A percentile compares a stretch with the other conserved stretches of the same genome.
phyloP scores from a whole-genome alignment of 2,797 vertebrate species.

The Siniperca undulata region DNA sequence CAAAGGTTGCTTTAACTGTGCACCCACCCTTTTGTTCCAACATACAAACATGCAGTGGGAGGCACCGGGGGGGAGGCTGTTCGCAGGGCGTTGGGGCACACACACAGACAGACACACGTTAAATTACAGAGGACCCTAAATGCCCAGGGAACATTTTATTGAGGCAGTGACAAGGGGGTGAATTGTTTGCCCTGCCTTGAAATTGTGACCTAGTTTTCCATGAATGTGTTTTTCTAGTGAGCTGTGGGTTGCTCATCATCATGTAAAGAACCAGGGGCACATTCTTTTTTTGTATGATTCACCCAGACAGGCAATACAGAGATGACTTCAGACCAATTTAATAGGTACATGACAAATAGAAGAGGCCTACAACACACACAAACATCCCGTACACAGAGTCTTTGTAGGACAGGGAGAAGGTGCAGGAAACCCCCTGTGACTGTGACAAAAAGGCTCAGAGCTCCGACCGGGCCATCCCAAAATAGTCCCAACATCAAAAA shows the following conservation, averaged over 20 bases:
- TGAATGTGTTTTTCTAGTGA: slow-evolving; percentile 68
- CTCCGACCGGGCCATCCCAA: slow-evolving; percentile 41
- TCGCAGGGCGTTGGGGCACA: slow-evolving; percentile 44
- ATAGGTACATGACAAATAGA: slow-evolving; percentile 63
- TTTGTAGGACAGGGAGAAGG: slow-evolving; percentile 41
- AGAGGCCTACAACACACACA: slow-evolving; percentile 27
- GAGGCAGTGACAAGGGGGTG: slow-evolving; percentile 60
- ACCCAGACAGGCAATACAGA: slow-evolving; percentile 53
- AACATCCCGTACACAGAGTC: slow-evolving; percentile 28
- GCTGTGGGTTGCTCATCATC: slow-evolving; percentile 68
- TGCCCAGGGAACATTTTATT: slow-evolving; percentile 58
- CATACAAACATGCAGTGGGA: slow-evolving; percentile 74
- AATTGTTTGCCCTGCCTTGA: slow-evolving; percentile 70
- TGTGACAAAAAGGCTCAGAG: slow-evolving; percentile 47
- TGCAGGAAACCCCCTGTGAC: slow-evolving; percentile 52
- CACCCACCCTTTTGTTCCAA: slow-evolving; percentile 83
- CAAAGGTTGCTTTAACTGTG: slow-evolving; percentile 86
- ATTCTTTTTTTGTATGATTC: slow-evolving; percentile 65
- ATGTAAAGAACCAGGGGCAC: slow-evolving; percentile 62
- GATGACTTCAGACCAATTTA: slow-evolving; percentile 64
- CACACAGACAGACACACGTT: slow-evolving; percentile 57
- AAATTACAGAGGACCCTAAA: slow-evolving; percentile 67
- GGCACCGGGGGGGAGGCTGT: slow-evolving; percentile 30
- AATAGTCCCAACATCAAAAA: slow-evolving; percentile 60
- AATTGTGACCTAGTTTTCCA: slow-evolving; percentile 76